Percentiles rank a stretch among this genome's conserved stretches.
Conservation (phyloP, 2,797 vertebrate species). For the Limnodromus scolopaceus region DNA sequence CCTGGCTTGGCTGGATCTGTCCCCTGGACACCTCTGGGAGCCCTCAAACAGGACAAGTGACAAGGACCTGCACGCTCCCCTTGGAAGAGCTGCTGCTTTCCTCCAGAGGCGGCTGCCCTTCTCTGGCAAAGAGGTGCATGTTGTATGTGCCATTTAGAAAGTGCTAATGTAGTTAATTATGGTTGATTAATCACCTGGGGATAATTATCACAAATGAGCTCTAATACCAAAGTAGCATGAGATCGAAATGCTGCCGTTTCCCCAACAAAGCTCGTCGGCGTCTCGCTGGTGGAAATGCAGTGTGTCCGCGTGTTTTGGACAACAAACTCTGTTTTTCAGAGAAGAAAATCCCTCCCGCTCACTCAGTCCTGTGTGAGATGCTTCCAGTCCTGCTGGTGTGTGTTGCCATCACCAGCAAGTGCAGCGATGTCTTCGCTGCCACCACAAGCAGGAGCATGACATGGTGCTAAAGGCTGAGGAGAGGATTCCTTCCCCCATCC, state of each 20-base stretch:
- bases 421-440: not conserved
- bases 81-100: not conserved
- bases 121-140: not conserved
- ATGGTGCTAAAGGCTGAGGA: not conserved
- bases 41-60: not conserved
- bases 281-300: not conserved
- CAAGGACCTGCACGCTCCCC: not conserved
- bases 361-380: not conserved
- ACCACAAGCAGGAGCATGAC: not conserved
- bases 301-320: not conserved
- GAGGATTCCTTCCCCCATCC: not conserved
- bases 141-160: not conserved
- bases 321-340: not conserved
- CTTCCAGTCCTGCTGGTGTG: not conserved
- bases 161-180: conserved; percentile 38
- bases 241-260: not conserved
- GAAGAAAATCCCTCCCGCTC: not conserved
- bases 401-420: not conserved
- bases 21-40: not conserved
- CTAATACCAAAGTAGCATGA: not conserved
- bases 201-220: conserved; percentile 31
- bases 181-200: conserved; percentile 46
- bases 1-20: not conserved
- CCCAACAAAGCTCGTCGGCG: not conserved
- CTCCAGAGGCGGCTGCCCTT: not conserved